Base-by-base conservation (phyloP, 1,140 invertebrate genomes). In the Ectropis grisescens region DNA sequence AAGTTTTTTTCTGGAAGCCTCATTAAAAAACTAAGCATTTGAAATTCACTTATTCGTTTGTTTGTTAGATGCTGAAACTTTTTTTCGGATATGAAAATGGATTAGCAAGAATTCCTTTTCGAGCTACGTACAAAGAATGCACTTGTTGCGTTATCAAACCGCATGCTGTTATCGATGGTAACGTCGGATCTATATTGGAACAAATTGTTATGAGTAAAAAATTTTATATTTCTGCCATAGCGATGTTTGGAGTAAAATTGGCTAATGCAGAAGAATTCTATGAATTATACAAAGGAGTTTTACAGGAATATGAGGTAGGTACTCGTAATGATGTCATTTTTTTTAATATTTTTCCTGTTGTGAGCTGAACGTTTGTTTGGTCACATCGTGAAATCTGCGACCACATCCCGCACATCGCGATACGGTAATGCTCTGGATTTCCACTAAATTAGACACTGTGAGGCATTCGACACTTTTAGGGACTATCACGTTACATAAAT, bases 81-180 rank as follows among this genome's bases (percentile, higher is more conserved):
- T 94, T 69, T 90, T 93, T 69, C 76, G 82, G 41, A 56, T 76
- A 49, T 35, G 67, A 53, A 68, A 83, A 70, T 44, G 51, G 48
- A 57, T 55, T 57, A 53, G 70, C 54, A 48, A 68, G 39, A 68
- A 68, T 86, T 1, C 62, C 82, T 36, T 84, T 72, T 43, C 83
- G 84, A 29, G 88, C 89, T 6, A 88, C 85, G 8, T 65, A 85
- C n/a, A 82, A 86, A 47, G 85, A 89, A 37, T 90, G 90, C 39
- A 93, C 94, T n/a, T 93, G 93, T 52, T 95, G 93, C 59, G 82
- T 98, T 9, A 92, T 98, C 16, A 97, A 97, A 76, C 95, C 96
- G 9, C 95, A 97, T 75, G 90, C 90, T 27, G 83, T 98, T 3
- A 86, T 89, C 44, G 89, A 90, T 56, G 90, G 86, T 16, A 85